Evolutionary conservation across 1,140 invertebrate species (phyloP).

Genomic region (Pachypsylla venusta): DNA sequence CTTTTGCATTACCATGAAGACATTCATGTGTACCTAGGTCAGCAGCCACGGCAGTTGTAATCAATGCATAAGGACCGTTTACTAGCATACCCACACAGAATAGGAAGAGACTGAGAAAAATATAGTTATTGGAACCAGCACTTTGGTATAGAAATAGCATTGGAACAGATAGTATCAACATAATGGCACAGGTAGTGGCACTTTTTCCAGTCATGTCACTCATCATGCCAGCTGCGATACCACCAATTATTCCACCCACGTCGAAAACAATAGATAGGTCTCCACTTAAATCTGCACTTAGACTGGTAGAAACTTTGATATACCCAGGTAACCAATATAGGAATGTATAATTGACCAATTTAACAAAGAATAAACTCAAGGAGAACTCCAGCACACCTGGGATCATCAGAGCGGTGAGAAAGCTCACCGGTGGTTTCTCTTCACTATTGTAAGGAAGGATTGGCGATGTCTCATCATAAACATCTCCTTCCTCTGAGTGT

Average conservation of each 20-base stretch:
- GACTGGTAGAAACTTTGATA: slow-evolving; percentile 56
- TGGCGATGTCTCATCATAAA: background rate
- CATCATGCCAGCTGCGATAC: slow-evolving; percentile 71
- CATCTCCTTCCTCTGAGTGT: background rate
- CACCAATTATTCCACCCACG: slow-evolving; percentile 74
- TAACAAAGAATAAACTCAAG: slow-evolving; percentile 89
- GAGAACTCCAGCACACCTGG: slow-evolving; percentile 89
- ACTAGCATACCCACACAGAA: slow-evolving; percentile 66
- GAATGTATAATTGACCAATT: slow-evolving; percentile 93
- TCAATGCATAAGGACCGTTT: slow-evolving; percentile 89
- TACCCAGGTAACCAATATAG: slow-evolving; percentile 91
- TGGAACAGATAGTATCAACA: slow-evolving; percentile 67
- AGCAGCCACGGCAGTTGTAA: slow-evolving; percentile 90
- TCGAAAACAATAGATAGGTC: slow-evolving; percentile 83
- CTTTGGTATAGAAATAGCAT: slow-evolving; percentile 40
- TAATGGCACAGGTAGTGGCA: slow-evolving; percentile 65
- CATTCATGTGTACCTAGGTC: slow-evolving; percentile 81
- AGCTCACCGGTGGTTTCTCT: background rate
- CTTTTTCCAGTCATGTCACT: slow-evolving; percentile 72
- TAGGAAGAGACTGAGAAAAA: slow-evolving; percentile 41
- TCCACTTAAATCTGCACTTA: slow-evolving; percentile 54
- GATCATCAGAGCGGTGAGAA: slow-evolving; percentile 20
- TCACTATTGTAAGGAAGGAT: background rate
- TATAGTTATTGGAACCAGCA: slow-evolving; percentile 15
- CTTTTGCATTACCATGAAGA: slow-evolving; percentile 69